Evolutionary conservation across 1,140 invertebrate species (phyloP).

Genomic region (Tetragnatha versicolor): DNA sequence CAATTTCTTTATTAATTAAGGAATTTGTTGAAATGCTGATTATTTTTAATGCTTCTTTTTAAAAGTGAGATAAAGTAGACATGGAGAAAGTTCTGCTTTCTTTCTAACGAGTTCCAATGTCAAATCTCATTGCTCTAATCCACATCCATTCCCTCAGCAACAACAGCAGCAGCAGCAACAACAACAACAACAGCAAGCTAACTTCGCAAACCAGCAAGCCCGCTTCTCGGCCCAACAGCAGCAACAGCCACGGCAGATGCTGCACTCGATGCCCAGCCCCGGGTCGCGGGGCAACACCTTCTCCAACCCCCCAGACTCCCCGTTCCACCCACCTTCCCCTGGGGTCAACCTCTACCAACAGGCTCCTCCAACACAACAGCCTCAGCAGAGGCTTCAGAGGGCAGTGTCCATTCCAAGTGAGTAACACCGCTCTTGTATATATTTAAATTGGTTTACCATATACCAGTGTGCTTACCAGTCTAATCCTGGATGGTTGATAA

Average conservation of each 20-base stretch:
- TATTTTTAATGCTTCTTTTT: too few species aligned
- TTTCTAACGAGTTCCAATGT: too few species aligned
- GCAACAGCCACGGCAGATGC: conserved; percentile 13
- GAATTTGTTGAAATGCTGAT: too few species aligned
- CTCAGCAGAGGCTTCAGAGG: conserved; percentile 54
- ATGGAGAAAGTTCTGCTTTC: too few species aligned
- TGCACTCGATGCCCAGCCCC: conserved; percentile 53
- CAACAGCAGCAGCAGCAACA: too few species aligned
- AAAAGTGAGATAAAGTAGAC: too few species aligned
- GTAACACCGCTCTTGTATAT: neutral
- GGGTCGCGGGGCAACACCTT: conserved; percentile 38
- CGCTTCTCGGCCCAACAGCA: conserved; percentile 20
- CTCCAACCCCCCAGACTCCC: conserved; percentile 45
- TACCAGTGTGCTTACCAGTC: too few species aligned
- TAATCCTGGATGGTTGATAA: too few species aligned
- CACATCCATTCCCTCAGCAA: too few species aligned
- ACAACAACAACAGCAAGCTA: conserved; percentile 19
- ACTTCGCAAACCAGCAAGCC: conserved; percentile 1
- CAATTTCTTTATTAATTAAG: too few species aligned
- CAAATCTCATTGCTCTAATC: too few species aligned
- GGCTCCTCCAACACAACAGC: conserved; percentile 34
- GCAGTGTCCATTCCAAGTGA: conserved; percentile 56
- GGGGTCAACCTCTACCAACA: conserved; percentile 23
- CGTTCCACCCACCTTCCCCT: conserved; percentile 43
- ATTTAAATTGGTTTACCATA: too few species aligned